phyloP scores from a whole-genome alignment of 2,797 vertebrate species.

The Artibeus lituratus region DNA sequence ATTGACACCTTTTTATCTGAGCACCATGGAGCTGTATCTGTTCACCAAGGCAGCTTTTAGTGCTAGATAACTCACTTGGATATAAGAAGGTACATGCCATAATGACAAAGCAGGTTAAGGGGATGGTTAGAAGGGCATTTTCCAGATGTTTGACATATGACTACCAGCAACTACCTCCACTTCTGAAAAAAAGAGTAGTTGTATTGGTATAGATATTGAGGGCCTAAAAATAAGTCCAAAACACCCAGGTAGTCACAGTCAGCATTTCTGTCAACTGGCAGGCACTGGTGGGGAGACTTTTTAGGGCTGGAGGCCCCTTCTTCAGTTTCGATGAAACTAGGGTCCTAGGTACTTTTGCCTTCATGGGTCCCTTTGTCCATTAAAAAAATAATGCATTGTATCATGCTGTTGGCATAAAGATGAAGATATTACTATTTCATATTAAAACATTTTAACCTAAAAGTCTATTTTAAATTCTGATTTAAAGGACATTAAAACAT shows the following conservation, averaged over 20 bases:
- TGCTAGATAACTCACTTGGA: background rate
- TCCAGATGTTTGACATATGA: background rate
- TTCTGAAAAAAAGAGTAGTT: background rate
- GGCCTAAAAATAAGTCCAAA: background rate
- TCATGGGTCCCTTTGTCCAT: background rate
- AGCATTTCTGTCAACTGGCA: background rate
- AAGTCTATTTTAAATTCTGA: background rate
- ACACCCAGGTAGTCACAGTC: background rate
- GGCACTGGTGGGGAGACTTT: background rate
- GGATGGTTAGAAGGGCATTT: background rate
- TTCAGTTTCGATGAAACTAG: background rate
- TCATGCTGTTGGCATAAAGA: background rate
- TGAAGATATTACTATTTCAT: background rate
- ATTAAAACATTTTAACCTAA: background rate
- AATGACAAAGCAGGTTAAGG: background rate
- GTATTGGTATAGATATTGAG: background rate
- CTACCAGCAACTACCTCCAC: background rate
- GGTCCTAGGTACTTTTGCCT: background rate
- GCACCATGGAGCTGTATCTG: background rate
- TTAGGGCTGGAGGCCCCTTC: background rate
- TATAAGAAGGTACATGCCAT: background rate
- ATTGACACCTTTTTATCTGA: background rate
- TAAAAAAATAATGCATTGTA: background rate
- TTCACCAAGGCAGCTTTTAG: background rate
- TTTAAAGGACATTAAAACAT: background rate